A percentile compares a stretch with the other conserved stretches of the same genome.
These are phyloP conservation scores for Onychostruthus taczanowskii DNA, from an alignment of 2,113 vertebrate genomes.

Conservation along the genomic window DNA sequence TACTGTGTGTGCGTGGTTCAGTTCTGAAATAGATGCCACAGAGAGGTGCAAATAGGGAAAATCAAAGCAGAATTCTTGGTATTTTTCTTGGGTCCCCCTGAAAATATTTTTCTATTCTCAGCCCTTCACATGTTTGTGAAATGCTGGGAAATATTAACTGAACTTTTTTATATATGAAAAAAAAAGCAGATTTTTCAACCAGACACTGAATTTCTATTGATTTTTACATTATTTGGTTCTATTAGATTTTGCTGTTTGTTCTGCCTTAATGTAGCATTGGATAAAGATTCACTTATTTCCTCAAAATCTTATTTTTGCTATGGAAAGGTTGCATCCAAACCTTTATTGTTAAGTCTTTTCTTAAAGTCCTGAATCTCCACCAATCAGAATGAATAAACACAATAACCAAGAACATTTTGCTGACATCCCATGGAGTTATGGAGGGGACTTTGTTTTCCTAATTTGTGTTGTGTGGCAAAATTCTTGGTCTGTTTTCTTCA, in stretches of 20 bases:
- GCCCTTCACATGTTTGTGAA: accelerated
- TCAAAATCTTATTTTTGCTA: not conserved
- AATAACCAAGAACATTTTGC: not conserved
- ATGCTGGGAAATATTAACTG: not conserved
- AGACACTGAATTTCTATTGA: not conserved
- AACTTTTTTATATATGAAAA: not conserved
- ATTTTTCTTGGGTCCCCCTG: accelerated
- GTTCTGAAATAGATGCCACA: accelerated
- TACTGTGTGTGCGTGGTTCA: accelerated
- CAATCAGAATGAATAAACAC: not conserved
- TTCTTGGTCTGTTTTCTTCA: not conserved
- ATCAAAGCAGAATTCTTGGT: not conserved
- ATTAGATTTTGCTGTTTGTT: not conserved
- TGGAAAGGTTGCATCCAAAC: not conserved
- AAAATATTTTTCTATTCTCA: not conserved
- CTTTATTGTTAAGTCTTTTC: not conserved
- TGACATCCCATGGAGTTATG: not conserved
- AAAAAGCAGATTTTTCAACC: not conserved
- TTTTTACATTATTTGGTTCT: not conserved
- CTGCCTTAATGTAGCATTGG: not conserved
- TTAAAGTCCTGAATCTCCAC: not conserved
- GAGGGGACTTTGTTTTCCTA: not conserved
- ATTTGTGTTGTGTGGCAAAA: not conserved
- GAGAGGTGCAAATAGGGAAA: not conserved
- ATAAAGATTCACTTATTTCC: not conserved